A percentile compares a stretch with the other conserved stretches of the same genome.
Evolutionary conservation across 2,113 vertebrate species (phyloP).

Genomic region (Redunca redunca): DNA sequence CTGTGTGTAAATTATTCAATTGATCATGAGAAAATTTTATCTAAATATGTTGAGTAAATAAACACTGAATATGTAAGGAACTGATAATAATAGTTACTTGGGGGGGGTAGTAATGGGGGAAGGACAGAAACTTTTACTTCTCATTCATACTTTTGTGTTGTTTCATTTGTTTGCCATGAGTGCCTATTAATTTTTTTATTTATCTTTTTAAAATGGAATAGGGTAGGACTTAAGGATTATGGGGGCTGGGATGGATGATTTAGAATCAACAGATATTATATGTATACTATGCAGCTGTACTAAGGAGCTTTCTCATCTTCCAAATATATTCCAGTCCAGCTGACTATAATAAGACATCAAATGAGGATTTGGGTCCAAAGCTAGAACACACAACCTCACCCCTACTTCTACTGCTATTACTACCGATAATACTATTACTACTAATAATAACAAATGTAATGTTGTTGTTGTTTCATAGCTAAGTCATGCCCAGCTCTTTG

Average conservation of each 20-base stretch:
- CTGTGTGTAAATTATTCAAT: neutral
- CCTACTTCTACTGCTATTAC: neutral
- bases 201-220: neutral
- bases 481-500: neutral
- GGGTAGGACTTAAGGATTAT: neutral
- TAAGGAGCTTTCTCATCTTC: neutral
- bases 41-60: neutral
- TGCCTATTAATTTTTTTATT: neutral
- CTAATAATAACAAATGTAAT: neutral
- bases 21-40: neutral
- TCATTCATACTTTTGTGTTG: neutral
- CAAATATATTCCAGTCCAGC: neutral
- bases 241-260: neutral
- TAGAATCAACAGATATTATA: neutral
- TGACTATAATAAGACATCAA: neutral
- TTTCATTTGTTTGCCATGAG: neutral
- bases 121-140: neutral
- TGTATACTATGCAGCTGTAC: neutral
- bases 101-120: neutral
- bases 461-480: neutral
- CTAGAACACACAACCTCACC: neutral
- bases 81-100: neutral
- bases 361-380: neutral
- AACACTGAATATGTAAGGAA: neutral
- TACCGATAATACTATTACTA: neutral